These are phyloP conservation scores for Perca schrenkii DNA, from an alignment of 2,113 vertebrate species.

Conservation along the genomic window DNA sequence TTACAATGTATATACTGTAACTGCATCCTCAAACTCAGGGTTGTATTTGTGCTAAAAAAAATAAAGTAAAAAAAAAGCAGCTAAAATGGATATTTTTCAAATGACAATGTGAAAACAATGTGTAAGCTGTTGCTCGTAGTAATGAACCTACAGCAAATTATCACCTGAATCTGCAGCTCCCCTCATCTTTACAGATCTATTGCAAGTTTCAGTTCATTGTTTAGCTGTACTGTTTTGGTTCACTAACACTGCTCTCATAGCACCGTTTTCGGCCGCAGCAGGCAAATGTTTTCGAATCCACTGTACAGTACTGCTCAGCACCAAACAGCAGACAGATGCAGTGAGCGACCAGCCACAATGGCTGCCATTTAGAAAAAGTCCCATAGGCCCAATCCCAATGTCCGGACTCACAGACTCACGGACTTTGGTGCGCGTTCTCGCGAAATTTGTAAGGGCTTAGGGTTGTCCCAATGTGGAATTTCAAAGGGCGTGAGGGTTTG, in stretches of 20 bases:
- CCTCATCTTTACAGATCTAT: background rate
- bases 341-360: background rate
- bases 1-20: background rate
- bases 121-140: background rate
- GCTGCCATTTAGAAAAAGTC: background rate
- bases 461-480: no score
- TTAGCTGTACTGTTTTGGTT: background rate
- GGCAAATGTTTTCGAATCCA: background rate
- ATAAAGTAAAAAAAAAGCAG: no score
- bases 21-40: background rate
- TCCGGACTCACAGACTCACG: no score
- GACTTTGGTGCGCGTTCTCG: no score
- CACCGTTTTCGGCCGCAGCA: background rate
- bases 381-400: no score
- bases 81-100: background rate
- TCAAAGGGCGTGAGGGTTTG: no score
- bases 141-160: background rate
- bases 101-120: background rate
- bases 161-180: background rate
- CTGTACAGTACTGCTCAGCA: background rate
- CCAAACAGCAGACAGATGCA: background rate
- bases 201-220: background rate
- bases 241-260: no score
- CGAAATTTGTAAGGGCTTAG: no score
- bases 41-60: background rate